Evolutionary conservation across 2,113 vertebrate species (phyloP).

Genomic region (Campylomormyrus tamandua): DNA sequence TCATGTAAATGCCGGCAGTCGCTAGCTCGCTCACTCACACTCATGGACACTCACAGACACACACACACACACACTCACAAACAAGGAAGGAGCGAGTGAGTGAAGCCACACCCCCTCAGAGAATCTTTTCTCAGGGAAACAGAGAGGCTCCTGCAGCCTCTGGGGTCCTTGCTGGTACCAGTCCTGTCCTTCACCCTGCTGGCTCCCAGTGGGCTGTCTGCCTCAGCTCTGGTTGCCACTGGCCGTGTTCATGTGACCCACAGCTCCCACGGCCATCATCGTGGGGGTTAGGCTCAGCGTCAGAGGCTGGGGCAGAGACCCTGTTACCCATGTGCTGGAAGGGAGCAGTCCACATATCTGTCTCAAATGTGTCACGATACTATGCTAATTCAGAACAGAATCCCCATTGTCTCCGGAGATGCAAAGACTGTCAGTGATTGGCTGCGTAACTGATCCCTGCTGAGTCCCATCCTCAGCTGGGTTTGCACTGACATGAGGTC

Average conservation of each 20-base stretch:
- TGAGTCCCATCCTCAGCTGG: not conserved
- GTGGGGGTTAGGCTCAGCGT: not conserved
- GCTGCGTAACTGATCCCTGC: not conserved
- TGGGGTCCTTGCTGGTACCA: not conserved
- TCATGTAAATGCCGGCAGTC: not conserved
- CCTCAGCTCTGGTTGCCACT: not conserved
- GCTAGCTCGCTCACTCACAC: not conserved
- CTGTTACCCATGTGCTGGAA: not conserved
- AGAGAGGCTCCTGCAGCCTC: not conserved
- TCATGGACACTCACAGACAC: not conserved
- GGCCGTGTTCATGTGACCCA: not conserved
- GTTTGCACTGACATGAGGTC: not conserved
- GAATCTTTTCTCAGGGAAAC: not conserved
- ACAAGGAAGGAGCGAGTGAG: not conserved
- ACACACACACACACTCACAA: not conserved
- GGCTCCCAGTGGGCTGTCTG: not conserved
- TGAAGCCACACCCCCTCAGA: not conserved
- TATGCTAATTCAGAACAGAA: not conserved
- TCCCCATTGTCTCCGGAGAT: not conserved
- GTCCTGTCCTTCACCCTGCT: not conserved
- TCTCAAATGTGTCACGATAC: not conserved
- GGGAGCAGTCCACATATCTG: not conserved
- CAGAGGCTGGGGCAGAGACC: not conserved
- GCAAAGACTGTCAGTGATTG: not conserved
- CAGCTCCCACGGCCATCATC: not conserved